Base-by-base conservation (phyloP, 2,113 vertebrate species). In the Pavo muticus region DNA sequence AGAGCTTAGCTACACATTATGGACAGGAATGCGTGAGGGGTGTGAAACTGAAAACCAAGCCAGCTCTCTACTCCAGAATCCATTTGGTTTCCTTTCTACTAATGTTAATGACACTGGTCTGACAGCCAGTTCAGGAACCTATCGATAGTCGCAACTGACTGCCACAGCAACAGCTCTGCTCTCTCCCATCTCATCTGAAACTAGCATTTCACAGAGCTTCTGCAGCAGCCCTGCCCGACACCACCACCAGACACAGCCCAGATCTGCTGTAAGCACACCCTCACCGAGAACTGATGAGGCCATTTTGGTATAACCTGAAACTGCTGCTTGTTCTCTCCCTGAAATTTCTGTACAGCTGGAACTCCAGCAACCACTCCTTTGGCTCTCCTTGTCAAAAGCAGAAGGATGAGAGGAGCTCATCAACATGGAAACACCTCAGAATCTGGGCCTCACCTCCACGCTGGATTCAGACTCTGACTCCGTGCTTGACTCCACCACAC, bases 401-500 rank as follows among this genome's bases (percentile, higher is more conserved):
- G 48, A 45, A 35, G 10, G 5, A 9, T 14, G 17, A 47, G 50
- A 30, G 24, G 54, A 50, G 5, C 61, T 7, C 39, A 48, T 7
- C 48, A 39, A 16, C 21, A 6, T 5, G 16, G 37, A 18, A 64
- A 13, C 1, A 3, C 27, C 25, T 24, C 21, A 30, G 37, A 21
- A 70, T 68, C 11, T 16, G 11, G 20, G 8, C 78, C 63, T 90
- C 98, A 98, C 98, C 98, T 98, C 97, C 0, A 40, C 37, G 4
- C 96, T 97, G 60, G 95, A 96, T 91, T 99, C 98, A 1, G 98
- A 97, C 91, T 98, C 98, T 0, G 98, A 98, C 76, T 98, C 98
- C 1, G 98, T 97, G 84, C 98, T 99, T 29, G 98, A 99, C 71
- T 98, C 98, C 79, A 98, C 96, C 81, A 93, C 95, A 76, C 98